Evolutionary conservation across 92 coral and sea anemone genomes (phyloP).

Genomic region (Bergia sp.): DNA sequence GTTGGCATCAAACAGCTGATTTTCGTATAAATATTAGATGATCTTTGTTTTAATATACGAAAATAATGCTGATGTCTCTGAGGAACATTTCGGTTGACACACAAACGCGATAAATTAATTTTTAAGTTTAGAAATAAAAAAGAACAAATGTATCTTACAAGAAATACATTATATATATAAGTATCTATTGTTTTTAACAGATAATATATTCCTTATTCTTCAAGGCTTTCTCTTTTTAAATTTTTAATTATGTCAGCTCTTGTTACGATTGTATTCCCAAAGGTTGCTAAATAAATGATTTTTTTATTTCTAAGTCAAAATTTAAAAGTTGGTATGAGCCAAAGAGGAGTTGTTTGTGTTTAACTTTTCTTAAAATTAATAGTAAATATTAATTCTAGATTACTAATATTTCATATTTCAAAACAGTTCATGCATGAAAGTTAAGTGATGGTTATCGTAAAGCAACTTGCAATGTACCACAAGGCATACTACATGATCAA

Average conservation of each 20-base stretch:
- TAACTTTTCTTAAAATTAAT: background rate
- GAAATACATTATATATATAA: background rate
- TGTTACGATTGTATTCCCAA: background rate
- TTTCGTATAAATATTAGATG: slow-evolving; percentile 41
- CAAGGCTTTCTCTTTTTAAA: background rate
- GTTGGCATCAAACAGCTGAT: slow-evolving; percentile 33
- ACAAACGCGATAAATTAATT: background rate
- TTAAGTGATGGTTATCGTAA: background rate
- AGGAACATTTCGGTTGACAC: background rate
- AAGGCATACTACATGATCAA: background rate
- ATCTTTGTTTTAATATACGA: slow-evolving; percentile 9
- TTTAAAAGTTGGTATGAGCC: background rate
- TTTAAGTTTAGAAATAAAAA: background rate
- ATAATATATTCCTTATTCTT: background rate
- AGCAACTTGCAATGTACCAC: background rate
- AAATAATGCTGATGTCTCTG: background rate
- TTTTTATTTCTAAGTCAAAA: background rate
- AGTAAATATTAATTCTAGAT: too few species aligned
- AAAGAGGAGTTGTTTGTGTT: background rate
- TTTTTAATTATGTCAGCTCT: slow-evolving; percentile 18
- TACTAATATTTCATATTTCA: background rate
- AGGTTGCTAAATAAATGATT: background rate
- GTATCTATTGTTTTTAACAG: background rate
- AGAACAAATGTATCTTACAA: background rate
- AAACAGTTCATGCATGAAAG: background rate